Base-by-base conservation (phyloP, 2,888 invertebrate genomes). In the Agrilus biguttatus region DNA sequence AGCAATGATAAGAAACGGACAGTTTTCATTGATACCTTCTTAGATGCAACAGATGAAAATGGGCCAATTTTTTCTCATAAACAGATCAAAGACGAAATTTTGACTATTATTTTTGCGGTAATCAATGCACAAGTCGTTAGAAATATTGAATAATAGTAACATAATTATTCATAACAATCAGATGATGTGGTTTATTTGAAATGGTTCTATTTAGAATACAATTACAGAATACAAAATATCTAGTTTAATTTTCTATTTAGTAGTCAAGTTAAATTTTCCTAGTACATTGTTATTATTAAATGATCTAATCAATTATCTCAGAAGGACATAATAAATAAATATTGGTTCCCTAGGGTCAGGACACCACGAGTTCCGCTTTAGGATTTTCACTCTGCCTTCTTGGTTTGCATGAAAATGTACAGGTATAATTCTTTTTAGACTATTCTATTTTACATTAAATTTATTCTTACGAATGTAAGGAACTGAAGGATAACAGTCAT, bases 61-160 rank as follows among this genome's bases (percentile, higher is more conserved):
- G 49, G 47, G 8, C 17, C 42, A 7, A 36, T 35, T 10, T 41
- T 54, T 6, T 48, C 51, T 2, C 47, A 51, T 28, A 46, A 51
- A 14, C 54, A 55, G 37, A 52, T 55, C 40, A 53, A 49, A 43
- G 53, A 54, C 39, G 55, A 55, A 49, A 50, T 55, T 13, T 49
- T 53, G 43, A 54, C 53, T 8, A 51, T 54, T 45, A 51, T 55
- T 48, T 54, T 54, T 52, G 55, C 53, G 23, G 55, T 55, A 51
- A 44, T 19, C n/a, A n/a, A n/a, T n/a, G n/a, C n/a, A n/a, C n/a
- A n/a, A n/a, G n/a, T n/a, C n/a, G n/a, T n/a, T n/a, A n/a, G n/a
- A n/a, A n/a, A n/a, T n/a, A n/a, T n/a, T n/a, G n/a, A n/a, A n/a
- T n/a, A n/a, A n/a, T n/a, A n/a, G n/a, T n/a, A n/a, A n/a, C n/a